phyloP scores from a whole-genome alignment of 2,113 vertebrate genomes.

The Passer domesticus region DNA sequence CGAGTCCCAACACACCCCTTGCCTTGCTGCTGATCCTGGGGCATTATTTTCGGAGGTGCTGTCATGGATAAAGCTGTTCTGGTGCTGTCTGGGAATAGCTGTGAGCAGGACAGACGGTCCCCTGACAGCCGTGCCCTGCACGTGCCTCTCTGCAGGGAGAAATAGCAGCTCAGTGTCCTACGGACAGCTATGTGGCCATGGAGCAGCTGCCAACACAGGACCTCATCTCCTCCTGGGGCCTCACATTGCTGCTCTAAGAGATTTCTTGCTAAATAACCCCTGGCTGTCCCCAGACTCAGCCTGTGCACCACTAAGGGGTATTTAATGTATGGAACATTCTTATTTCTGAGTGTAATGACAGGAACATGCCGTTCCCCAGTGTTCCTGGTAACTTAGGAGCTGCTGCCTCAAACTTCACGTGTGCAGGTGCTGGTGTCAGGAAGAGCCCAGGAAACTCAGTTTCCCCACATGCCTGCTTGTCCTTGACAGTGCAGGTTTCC shows the following conservation, averaged over 20 bases:
- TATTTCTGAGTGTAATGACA: neutral
- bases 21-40: neutral
- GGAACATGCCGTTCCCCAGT: fast-evolving
- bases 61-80: neutral
- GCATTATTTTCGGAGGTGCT: neutral
- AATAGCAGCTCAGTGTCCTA: neutral
- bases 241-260: neutral
- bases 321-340: neutral
- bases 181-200: neutral
- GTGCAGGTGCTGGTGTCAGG: neutral
- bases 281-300: neutral
- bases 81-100: neutral
- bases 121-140: neutral
- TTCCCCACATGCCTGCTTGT: fast-evolving
- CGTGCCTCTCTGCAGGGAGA: neutral
- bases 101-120: fast-evolving
- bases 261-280: neutral
- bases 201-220: neutral
- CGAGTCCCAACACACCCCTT: fast-evolving
- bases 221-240: neutral
- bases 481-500: neutral
- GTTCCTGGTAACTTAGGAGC: neutral
- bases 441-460: neutral
- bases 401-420: fast-evolving
- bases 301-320: neutral